phyloP scores from a whole-genome alignment of 2,113 vertebrate species.

The Corythaeola cristata region DNA sequence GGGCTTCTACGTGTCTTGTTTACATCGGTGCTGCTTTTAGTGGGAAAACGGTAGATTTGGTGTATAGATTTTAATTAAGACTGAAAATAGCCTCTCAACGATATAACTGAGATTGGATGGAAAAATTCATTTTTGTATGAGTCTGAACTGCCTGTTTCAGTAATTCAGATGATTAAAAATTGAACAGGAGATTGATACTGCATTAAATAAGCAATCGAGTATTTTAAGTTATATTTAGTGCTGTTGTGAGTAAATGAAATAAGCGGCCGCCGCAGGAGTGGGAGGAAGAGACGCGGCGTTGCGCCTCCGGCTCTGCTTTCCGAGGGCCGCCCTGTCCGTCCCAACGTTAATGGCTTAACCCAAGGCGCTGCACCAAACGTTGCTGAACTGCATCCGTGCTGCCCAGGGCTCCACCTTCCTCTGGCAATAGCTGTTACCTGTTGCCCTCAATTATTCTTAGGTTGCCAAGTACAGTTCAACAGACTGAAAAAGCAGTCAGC shows the following conservation, averaged over 20 bases:
- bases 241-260: neutral
- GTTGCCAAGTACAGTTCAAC: neutral
- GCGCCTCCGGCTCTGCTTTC: neutral
- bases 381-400: neutral
- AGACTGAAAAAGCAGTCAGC: neutral
- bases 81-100: neutral
- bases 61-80: constrained; percentile 28
- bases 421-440: neutral
- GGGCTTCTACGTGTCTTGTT: neutral
- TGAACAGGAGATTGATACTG: neutral
- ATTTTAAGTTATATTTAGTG: neutral
- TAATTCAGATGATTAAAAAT: neutral
- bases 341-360: neutral
- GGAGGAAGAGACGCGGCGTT: neutral
- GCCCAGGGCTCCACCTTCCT: neutral
- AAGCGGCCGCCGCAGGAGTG: neutral
- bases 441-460: neutral
- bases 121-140: neutral
- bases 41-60: neutral
- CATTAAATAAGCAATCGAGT: neutral
- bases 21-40: neutral
- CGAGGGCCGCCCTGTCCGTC: neutral
- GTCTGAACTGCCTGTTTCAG: neutral
- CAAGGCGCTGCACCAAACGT: fast-evolving
- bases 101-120: neutral